Conservation (phyloP, 2,888 invertebrate species). For the Meandrusa payeni region DNA sequence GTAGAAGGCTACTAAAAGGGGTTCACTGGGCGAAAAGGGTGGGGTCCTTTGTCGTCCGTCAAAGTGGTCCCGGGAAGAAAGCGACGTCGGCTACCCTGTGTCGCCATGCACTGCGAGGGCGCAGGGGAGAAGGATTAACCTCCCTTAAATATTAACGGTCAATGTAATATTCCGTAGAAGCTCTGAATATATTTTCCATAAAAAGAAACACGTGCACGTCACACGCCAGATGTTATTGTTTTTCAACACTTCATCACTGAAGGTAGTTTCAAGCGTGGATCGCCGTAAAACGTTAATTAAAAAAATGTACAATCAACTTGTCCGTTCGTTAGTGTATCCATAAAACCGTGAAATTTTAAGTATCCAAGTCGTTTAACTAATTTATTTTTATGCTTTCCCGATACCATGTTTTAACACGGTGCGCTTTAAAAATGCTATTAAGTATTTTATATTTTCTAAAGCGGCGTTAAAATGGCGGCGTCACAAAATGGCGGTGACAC, state of each 20-base stretch:
- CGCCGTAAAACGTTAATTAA: constrained; percentile 21
- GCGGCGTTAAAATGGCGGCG: constrained; percentile 6
- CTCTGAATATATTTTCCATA: no score
- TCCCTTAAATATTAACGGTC: no score
- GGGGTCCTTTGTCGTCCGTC: no score
- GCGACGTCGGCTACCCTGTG: no score
- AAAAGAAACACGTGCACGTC: no score
- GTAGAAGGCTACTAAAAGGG: no score
- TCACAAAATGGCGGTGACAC: constrained; percentile 11
- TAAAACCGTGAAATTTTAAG: constrained; percentile 21
- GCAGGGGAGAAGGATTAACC: no score
- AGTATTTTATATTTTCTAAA: constrained; percentile 9
- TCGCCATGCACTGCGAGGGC: no score
- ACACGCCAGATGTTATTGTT: no score
- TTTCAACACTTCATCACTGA: neutral
- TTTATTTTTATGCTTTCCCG: constrained; percentile 17
- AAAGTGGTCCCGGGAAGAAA: no score
- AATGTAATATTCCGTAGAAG: no score
- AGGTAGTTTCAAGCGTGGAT: constrained; percentile 1
- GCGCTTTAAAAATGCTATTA: constrained; percentile 4
- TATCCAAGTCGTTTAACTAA: constrained; percentile 18
- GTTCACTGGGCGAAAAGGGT: no score
- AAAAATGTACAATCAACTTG: constrained; percentile 11
- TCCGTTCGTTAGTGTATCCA: constrained; percentile 18
- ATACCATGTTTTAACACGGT: constrained; percentile 8